phyloP scores from a whole-genome alignment of 2,888 invertebrate species.

The Ctena decussata region DNA sequence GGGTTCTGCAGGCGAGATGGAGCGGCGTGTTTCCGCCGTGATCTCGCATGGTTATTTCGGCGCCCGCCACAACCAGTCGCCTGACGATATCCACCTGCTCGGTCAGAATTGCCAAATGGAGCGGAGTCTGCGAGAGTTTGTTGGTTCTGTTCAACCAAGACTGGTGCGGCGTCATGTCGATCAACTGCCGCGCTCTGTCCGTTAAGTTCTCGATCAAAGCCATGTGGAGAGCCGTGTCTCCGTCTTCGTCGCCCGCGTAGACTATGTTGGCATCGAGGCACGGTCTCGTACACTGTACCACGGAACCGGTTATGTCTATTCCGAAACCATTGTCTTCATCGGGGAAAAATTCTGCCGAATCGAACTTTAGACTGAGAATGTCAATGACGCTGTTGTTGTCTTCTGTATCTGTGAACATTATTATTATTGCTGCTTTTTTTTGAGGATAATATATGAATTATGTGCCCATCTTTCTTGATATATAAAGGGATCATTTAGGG shows the following conservation, averaged over 20 bases:
- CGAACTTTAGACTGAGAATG: no score
- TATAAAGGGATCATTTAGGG: no score
- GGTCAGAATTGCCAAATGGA: conserved; percentile 58
- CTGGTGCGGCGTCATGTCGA: conserved; percentile 17
- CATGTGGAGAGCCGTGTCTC: conserved; percentile 64
- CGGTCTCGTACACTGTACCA: no score
- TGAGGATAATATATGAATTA: no score
- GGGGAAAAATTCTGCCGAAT: no score
- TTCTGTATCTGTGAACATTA: no score
- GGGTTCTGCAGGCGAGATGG: conserved; percentile 54
- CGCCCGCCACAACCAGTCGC: conserved; percentile 28
- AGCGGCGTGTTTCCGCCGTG: conserved; percentile 59
- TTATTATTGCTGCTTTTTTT: no score
- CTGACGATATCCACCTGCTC: conserved; percentile 28
- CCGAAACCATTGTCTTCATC: no score
- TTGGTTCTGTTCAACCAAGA: conserved; percentile 44
- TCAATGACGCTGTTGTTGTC: no score
- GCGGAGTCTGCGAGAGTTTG: conserved; percentile 42
- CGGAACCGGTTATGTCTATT: no score
- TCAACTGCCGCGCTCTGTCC: conserved; percentile 40
- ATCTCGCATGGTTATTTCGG: conserved; percentile 46
- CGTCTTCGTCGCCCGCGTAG: conserved; percentile 71
- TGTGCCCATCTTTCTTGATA: no score
- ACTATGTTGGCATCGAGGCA: no score
- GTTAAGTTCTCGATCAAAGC: conserved; percentile 56